A percentile compares a stretch with the other conserved stretches of the same genome.
Evolutionary conservation across 2,797 vertebrate species (phyloP).

Genomic region (Notolabrus celidotus): DNA sequence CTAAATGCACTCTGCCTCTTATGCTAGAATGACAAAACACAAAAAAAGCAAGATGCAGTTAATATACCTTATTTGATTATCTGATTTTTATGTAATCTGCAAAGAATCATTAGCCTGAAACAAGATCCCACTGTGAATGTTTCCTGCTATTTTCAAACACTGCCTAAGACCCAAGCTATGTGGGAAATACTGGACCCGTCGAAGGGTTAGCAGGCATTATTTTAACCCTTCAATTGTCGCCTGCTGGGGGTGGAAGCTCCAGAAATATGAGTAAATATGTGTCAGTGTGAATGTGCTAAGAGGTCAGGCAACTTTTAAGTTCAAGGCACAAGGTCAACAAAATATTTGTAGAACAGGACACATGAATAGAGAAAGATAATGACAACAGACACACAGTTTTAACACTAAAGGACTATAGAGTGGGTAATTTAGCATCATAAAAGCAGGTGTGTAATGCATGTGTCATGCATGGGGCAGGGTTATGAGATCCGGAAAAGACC

Average conservation of each 20-base stretch:
- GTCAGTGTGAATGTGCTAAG: constrained; percentile 51
- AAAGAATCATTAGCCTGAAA: neutral
- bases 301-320: constrained; percentile 46
- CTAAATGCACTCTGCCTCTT: neutral
- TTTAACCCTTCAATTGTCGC: constrained; percentile 83
- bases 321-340: constrained; percentile 43
- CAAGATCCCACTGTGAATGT: constrained; percentile 14
- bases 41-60: neutral
- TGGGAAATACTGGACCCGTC: constrained; percentile 59
- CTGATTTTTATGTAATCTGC: neutral
- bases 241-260: constrained; percentile 55
- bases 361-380: neutral
- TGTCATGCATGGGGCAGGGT: constrained; percentile 51
- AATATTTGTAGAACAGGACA: constrained; percentile 20
- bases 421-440: constrained; percentile 23
- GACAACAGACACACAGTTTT: neutral
- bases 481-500: constrained; percentile 63
- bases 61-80: too few relatives aligned
- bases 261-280: constrained; percentile 46
- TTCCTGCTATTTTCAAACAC: constrained; percentile 40
- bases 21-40: neutral
- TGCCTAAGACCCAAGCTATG: constrained; percentile 39
- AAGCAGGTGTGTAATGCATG: constrained; percentile 20
- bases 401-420: too few relatives aligned
- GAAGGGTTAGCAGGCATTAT: constrained; percentile 65